These are phyloP conservation scores for Drosophila nigritarsus DNA, from an alignment of 2,888 invertebrate genomes.

Conservation along the genomic window DNA sequence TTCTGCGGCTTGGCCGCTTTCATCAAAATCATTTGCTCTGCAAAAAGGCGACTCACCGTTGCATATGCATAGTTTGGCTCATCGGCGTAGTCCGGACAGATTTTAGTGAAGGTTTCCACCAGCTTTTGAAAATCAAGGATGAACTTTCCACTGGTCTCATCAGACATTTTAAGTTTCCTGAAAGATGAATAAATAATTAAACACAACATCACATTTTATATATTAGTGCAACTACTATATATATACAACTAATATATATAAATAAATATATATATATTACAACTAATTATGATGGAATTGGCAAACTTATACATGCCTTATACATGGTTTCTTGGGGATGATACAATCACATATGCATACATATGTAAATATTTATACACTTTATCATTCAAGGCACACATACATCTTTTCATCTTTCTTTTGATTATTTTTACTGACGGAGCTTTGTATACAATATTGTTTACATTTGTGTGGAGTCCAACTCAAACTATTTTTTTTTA, in stretches of 20 bases:
- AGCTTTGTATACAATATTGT: neutral
- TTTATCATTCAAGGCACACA: neutral
- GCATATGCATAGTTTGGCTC: conserved; percentile 48
- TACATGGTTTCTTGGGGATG: neutral
- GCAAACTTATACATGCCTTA: neutral
- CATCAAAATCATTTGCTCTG: conserved; percentile 59
- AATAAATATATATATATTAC: no score
- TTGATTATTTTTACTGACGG: neutral
- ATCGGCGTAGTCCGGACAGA: conserved; percentile 58
- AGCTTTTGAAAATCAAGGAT: conserved; percentile 51
- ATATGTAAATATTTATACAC: neutral
- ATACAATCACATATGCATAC: neutral
- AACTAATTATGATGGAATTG: neutral
- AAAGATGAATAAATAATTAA: neutral
- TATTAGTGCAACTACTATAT: neutral
- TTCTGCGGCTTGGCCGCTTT: conserved; percentile 47
- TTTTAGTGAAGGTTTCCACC: conserved; percentile 36
- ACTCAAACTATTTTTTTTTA: neutral
- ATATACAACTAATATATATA: no score
- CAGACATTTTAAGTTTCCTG: conserved; percentile 34
- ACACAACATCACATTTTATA: neutral
- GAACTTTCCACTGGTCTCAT: conserved; percentile 9
- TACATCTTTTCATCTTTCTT: neutral
- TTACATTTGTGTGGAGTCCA: neutral
- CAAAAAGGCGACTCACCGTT: conserved; percentile 66